phyloP scores from a whole-genome alignment of 2,888 invertebrate genomes.

The Parochlus steinenii region DNA sequence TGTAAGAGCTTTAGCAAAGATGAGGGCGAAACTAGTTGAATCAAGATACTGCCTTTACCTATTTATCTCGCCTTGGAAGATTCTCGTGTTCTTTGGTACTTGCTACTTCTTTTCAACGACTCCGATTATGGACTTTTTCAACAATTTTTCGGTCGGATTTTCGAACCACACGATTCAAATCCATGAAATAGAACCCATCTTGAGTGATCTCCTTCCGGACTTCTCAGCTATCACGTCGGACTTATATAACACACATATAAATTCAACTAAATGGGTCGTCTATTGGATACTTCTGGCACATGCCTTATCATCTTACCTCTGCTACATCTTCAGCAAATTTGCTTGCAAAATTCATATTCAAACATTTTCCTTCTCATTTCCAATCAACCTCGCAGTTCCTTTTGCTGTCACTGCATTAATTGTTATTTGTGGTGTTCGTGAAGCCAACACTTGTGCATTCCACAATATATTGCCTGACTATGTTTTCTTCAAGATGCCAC shows the following conservation, averaged over 20 bases:
- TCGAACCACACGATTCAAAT: constrained; percentile 34
- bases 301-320: constrained; percentile 44
- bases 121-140: constrained; percentile 28
- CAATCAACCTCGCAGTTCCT: constrained; percentile 61
- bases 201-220: constrained; percentile 7
- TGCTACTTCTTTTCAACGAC: constrained; percentile 37
- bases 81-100: constrained; percentile 47
- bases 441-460: constrained; percentile 48
- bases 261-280: constrained; percentile 21
- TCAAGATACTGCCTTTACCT: constrained; percentile 58
- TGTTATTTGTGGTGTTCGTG: constrained; percentile 45
- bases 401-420: constrained; percentile 52
- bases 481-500: constrained; percentile 70
- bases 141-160: constrained; percentile 33
- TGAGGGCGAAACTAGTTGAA: constrained; percentile 40
- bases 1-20: constrained; percentile 28
- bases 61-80: constrained; percentile 59
- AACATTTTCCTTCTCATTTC: constrained; percentile 70
- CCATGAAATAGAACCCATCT: constrained; percentile 30
- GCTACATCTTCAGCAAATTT: constrained; percentile 55
- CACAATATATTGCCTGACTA: constrained; percentile 56
- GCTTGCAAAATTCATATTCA: constrained; percentile 83
- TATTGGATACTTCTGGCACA: constrained; percentile 49
- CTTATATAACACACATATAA: constrained; percentile 16
- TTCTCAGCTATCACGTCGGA: constrained; percentile 33